Percentiles rank a stretch among this genome's conserved stretches.
Conservation (phyloP, 2,888 invertebrate species). For the Lamellibrachia satsuma region DNA sequence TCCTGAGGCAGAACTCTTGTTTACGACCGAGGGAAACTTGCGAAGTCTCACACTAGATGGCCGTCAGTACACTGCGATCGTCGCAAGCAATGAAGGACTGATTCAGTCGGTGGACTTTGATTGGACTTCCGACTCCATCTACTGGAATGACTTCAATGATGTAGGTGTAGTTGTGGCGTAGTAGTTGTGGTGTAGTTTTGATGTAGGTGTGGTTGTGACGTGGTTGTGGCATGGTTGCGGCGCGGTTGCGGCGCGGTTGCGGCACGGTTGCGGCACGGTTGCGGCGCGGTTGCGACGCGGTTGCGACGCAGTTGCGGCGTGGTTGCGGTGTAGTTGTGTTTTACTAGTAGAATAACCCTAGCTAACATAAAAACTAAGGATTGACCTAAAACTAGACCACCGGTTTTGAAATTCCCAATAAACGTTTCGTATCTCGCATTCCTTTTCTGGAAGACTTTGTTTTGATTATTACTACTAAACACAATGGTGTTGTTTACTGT, state of each 20-base stretch:
- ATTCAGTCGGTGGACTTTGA: conserved; percentile 1
- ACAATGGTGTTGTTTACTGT: background rate
- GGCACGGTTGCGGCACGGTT: too few species aligned
- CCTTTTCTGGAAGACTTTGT: background rate
- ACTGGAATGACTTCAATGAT: background rate
- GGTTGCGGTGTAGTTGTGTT: background rate
- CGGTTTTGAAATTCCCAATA: too few species aligned
- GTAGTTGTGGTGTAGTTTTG: too few species aligned
- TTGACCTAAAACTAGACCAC: too few species aligned
- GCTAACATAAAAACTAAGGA: background rate
- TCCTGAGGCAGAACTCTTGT: background rate
- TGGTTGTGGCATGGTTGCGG: too few species aligned
- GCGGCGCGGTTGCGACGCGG: too few species aligned
- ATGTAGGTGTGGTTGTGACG: too few species aligned
- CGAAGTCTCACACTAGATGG: background rate
- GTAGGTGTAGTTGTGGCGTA: background rate
- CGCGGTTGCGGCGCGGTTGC: too few species aligned
- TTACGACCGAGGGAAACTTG: background rate
- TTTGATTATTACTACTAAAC: too few species aligned
- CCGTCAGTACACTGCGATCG: background rate
- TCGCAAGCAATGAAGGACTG: background rate
- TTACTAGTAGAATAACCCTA: background rate
- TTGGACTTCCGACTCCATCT: background rate
- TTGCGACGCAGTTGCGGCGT: too few species aligned
- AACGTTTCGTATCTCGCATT: background rate